phyloP scores from a whole-genome alignment of 2,113 vertebrate genomes.

The Maccullochella peelii region DNA sequence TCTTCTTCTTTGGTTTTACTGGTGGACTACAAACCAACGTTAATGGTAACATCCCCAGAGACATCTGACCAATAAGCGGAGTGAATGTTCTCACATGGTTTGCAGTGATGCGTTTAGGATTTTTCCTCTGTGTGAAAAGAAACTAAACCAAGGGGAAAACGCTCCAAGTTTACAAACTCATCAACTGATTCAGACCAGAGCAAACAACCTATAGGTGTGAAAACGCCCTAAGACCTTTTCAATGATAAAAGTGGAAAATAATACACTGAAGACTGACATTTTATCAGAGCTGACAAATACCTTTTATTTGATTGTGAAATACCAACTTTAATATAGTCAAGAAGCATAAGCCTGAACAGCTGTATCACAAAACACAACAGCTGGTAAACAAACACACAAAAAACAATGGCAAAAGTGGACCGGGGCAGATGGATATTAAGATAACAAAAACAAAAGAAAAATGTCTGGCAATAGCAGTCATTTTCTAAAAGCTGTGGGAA shows the following conservation, averaged over 20 bases:
- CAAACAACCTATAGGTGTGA: no score
- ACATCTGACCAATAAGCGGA: no score
- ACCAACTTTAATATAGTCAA: constrained; percentile 23
- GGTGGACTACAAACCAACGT: no score
- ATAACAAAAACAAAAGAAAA: not conserved
- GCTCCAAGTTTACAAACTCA: no score
- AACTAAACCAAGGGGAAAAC: no score
- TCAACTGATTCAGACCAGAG: no score
- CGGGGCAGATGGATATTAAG: constrained; percentile 28
- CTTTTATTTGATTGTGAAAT: constrained; percentile 14
- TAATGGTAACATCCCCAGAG: no score
- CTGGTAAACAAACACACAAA: constrained; percentile 40
- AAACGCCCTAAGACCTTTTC: no score
- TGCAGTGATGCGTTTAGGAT: no score
- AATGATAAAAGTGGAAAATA: not conserved
- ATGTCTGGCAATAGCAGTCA: not conserved
- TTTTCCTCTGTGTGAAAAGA: no score
- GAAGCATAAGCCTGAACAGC: constrained; percentile 41
- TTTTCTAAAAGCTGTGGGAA: not conserved
- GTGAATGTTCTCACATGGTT: no score
- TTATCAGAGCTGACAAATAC: constrained; percentile 11
- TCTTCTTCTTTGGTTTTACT: no score
- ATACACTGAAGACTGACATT: not conserved
- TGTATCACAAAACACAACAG: constrained; percentile 49
- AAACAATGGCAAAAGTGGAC: constrained; percentile 13